Percentiles rank a stretch among this genome's conserved stretches.
phyloP scores from a whole-genome alignment of 2,888 invertebrate genomes.

The Oscheius sp. region DNA sequence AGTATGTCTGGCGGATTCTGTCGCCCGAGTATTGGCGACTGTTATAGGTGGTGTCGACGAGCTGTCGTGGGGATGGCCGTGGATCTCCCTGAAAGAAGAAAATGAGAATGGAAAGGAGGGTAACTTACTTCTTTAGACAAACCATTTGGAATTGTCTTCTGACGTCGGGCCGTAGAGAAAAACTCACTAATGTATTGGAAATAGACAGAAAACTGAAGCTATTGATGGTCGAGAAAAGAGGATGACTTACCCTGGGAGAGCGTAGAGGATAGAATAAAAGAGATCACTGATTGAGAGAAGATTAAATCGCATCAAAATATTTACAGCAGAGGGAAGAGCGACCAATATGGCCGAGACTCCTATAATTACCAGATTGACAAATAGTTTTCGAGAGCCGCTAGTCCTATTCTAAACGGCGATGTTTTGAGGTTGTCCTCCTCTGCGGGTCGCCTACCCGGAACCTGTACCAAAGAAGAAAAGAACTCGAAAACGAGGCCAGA shows the following conservation, averaged over 20 bases:
- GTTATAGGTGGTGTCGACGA: background rate
- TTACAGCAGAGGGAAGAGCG: slow-evolving; percentile 14
- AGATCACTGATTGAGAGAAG: slow-evolving; percentile 14
- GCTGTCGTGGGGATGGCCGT: background rate
- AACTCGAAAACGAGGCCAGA: slow-evolving; percentile 6
- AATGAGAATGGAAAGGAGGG: too few relatives aligned
- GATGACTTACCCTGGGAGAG: slow-evolving; percentile 5
- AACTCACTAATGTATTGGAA: slow-evolving; percentile 14
- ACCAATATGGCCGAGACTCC: slow-evolving; percentile 17
- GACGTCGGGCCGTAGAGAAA: slow-evolving; percentile 11
- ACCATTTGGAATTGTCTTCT: background rate
- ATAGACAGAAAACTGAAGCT: slow-evolving; percentile 18
- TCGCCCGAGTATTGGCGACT: background rate
- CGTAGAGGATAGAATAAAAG: slow-evolving; percentile 8
- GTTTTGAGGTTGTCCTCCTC: background rate
- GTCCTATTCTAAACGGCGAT: background rate
- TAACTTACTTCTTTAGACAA: background rate
- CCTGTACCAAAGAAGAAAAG: slow-evolving; percentile 1
- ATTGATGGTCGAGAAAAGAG: too few relatives aligned
- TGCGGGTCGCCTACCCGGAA: background rate
- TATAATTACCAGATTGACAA: slow-evolving; percentile 9
- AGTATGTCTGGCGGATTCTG: background rate
- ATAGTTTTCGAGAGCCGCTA: background rate
- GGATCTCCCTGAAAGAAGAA: background rate
- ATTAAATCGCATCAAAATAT: slow-evolving; percentile 17